Conservation (phyloP, 2,888 invertebrate genomes). For the Apamea epomidion region DNA sequence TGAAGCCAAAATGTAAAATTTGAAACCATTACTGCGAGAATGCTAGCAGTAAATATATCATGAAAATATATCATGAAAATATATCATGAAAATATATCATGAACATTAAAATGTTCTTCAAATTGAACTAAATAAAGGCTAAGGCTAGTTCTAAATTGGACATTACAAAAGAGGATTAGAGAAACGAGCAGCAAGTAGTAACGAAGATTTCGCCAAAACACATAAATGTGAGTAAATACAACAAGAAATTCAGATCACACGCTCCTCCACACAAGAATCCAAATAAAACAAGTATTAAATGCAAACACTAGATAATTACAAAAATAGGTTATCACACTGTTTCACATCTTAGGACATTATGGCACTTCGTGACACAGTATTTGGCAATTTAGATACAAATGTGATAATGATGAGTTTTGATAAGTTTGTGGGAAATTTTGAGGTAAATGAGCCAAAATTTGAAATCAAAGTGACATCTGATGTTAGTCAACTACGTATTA, state of each 20-base stretch:
- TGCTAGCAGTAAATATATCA: not conserved
- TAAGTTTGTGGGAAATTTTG: slow-evolving; percentile 35
- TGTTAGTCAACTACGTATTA: not conserved
- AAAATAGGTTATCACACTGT: slow-evolving; percentile 69
- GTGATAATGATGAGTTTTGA: slow-evolving; percentile 66
- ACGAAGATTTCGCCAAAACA: not conserved
- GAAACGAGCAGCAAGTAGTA: not conserved
- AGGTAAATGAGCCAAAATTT: slow-evolving; percentile 1
- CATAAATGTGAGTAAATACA: not conserved
- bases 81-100: not conserved
- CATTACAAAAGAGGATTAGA: not conserved
- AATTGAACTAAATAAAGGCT: not conserved
- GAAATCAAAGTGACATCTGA: not conserved
- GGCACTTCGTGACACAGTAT: slow-evolving; percentile 68
- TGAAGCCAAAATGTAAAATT: not conserved
- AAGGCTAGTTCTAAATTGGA: not conserved
- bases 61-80: too few relatives aligned
- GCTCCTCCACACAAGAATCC: slow-evolving; percentile 11
- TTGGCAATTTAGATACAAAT: slow-evolving; percentile 76
- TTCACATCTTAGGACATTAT: slow-evolving; percentile 72
- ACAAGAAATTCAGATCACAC: slow-evolving; percentile 3
- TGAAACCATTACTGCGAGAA: not conserved
- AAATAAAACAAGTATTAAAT: slow-evolving; percentile 30
- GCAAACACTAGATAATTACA: slow-evolving; percentile 35
- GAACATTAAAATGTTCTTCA: not conserved